Base-by-base conservation (phyloP, 1,140 invertebrate genomes). In the Drosophila punjabiensis region DNA sequence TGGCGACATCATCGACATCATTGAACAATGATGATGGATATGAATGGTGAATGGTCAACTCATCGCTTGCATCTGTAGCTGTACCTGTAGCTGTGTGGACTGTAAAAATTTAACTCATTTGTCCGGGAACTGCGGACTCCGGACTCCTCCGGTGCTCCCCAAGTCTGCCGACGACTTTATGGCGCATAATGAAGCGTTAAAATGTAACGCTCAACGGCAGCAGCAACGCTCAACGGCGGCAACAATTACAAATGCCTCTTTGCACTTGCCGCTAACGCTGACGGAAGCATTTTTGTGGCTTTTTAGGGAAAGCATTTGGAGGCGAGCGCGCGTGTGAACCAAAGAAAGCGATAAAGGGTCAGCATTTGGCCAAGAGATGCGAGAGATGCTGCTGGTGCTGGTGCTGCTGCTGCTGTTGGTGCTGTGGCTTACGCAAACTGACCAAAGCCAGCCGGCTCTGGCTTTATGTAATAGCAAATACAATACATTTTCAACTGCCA, bases 331-430 rank as follows among this genome's bases (percentile, higher is more conserved):
- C 85, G 85, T 88, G 85, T 88, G 86, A 89, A 89, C 86, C 82
- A 77, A 90, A 90, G 86, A 90, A 89, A 89, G 86, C 76, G 76
- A 79, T 86, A 83, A 90, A 91, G 80, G 87, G 87, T 81, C 82
- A 87, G 69, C 35, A 41, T 60, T 73, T 73, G 67, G 69, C 50
- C 74, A 58, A 71, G 63, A 63, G 81, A 75, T 79, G 78, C 18
- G 52, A 55, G 52, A 35, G 52, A 55, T 35, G 30, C 11, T 35
- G 18, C 18, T 65, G 75, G n/a, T n/a, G n/a, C 14, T 61, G 52
- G 37, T 62, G 75, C 14, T 65, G 52, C 45, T 56, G 47, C 28
- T 76, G 79, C 20, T 61, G 69, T 35, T 71, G 69, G 30, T 65
- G 47, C 35, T 41, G 70, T 61, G 62, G 78, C 43, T 67, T 89